Evolutionary conservation across 2,797 vertebrate genomes (phyloP), one percentile per base, ranked within the genome.

Genomic region (Craterocephalus amniculus): DNA sequence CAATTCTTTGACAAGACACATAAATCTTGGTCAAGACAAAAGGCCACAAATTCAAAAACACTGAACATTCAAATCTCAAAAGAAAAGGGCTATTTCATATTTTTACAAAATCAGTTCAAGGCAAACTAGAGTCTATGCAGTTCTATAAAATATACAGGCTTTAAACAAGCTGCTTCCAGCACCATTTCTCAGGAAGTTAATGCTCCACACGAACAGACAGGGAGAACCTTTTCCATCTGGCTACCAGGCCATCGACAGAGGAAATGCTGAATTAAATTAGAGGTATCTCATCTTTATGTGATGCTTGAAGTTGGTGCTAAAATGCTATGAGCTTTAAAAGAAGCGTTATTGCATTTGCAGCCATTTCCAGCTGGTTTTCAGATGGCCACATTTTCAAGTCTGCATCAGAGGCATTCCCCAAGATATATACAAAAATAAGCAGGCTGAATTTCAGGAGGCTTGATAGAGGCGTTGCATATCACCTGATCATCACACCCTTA

Each of bases 41-140:
- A 48, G 11, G 58, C 58, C 62, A 76, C 45, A 69, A 14, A 48
- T 87, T 90, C 88, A 91, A 85, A 83, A 79, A 74, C 27, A 62
- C 14, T 32, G 55, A 72, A 56, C 34, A 40, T 13, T 57, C 26
- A 79, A 9, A 38, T 48, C 29, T 20, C 6, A 76, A 74, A 63
- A 51, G 59, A 8, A 2, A 12, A 35, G 70, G 35, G 58, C 38
- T 36, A 63, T 61, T 66, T 67, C 51, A 58, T 60, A 31, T 20
- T 65, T 49, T 29, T 16, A 76, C 70, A 74, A 70, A 70, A 57
- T 62, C 55, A 63, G 31, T 24, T 74, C 52, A 20, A 67, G 67
- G 14, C 58, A 70, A 74, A 49, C 29, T 36, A 38, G 0, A 64
- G 27, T 8, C 36, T 51, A 67, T 14, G 55, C 63, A 65, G 0